These are phyloP conservation scores for Trissonchulus latispiculum DNA, from an alignment of 2,888 invertebrate species.

Conservation along the genomic window DNA sequence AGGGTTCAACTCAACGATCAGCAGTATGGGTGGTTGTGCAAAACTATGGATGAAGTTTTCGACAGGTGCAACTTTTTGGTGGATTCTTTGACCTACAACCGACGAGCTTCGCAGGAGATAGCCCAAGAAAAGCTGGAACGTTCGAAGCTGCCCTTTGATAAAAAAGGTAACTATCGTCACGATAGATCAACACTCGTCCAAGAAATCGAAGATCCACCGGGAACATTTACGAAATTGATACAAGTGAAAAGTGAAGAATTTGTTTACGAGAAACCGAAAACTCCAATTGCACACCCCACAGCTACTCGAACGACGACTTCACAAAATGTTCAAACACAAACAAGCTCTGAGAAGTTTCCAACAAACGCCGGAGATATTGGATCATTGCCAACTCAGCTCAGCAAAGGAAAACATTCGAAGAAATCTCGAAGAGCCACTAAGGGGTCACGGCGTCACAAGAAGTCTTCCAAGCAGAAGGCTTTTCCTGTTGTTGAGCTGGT, in stretches of 20 bases:
- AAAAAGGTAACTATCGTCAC: neutral
- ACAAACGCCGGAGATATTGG: too few relatives aligned
- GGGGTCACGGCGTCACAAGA: too few relatives aligned
- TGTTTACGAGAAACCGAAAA: neutral
- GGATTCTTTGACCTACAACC: neutral
- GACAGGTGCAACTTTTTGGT: neutral
- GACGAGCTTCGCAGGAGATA: neutral
- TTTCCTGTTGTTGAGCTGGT: too few relatives aligned
- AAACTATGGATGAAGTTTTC: neutral
- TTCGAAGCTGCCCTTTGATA: neutral
- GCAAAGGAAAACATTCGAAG: too few relatives aligned
- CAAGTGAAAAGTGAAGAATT: neutral
- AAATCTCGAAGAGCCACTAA: too few relatives aligned
- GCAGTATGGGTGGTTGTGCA: neutral
- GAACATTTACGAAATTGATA: neutral
- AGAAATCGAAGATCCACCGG: neutral
- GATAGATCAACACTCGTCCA: neutral
- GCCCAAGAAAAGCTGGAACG: neutral
- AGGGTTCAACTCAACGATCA: too few relatives aligned
- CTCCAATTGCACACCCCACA: too few relatives aligned
- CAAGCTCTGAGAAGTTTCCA: too few relatives aligned
- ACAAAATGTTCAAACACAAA: too few relatives aligned
- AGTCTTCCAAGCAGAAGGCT: too few relatives aligned
- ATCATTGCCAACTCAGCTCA: too few relatives aligned
- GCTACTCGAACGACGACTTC: too few relatives aligned